phyloP scores from a whole-genome alignment of 2,888 invertebrate genomes.

The Thecocarcelia acutangulata region DNA sequence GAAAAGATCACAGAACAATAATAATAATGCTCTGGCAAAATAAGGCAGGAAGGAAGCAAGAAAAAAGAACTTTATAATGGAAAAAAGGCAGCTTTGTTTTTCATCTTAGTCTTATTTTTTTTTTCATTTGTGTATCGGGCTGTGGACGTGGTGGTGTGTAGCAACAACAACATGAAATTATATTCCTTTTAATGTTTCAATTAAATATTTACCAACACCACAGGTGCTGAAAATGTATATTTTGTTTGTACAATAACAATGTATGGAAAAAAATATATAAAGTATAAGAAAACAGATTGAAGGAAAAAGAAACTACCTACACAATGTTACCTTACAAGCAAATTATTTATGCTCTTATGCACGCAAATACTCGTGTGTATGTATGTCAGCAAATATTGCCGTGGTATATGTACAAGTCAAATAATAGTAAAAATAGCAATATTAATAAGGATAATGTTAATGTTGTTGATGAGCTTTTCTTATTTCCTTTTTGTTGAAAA shows the following conservation, averaged over 20 bases:
- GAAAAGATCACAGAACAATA: no score
- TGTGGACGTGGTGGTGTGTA: not conserved
- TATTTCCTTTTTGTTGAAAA: not conserved
- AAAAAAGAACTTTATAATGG: no score
- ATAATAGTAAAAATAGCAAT: conserved; percentile 28
- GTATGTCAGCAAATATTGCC: not conserved
- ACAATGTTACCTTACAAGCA: conserved; percentile 31
- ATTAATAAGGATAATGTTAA: conserved; percentile 46
- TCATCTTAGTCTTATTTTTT: not conserved
- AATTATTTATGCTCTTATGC: conserved; percentile 31
- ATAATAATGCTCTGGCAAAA: no score
- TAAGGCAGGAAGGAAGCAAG: no score
- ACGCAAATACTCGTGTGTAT: not conserved
- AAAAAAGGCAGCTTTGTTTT: no score
- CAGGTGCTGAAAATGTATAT: conserved; percentile 68
- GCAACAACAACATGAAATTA: conserved; percentile 45
- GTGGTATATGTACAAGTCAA: not conserved
- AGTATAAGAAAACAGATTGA: conserved; percentile 29
- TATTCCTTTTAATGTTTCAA: conserved; percentile 68
- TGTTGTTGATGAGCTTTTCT: conserved; percentile 32
- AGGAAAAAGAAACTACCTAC: not conserved
- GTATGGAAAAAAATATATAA: conserved; percentile 14
- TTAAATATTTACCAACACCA: conserved; percentile 70
- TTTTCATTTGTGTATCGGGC: not conserved
- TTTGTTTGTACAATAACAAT: conserved; percentile 38